A percentile compares a stretch with the other conserved stretches of the same genome.
These are phyloP conservation scores for Chrysolophus pictus DNA, from an alignment of 2,797 vertebrate species.

Conservation along the genomic window DNA sequence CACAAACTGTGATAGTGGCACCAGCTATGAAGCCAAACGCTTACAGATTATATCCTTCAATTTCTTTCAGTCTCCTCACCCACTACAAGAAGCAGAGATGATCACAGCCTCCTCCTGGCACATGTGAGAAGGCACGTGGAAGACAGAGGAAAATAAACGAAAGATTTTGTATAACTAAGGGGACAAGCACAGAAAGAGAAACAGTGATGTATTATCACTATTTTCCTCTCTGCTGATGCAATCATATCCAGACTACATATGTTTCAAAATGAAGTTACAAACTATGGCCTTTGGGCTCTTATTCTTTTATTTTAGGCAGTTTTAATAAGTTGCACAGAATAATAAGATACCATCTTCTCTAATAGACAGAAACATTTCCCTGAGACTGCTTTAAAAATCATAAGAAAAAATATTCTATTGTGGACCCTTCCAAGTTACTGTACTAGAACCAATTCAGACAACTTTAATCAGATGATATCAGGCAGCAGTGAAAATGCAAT, in stretches of 20 bases:
- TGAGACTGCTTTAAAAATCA: constrained; percentile 61
- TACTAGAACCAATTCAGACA: constrained; percentile 77
- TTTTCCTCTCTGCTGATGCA: not conserved
- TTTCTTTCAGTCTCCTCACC: no score
- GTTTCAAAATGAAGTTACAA: constrained; percentile 42
- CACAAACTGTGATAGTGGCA: no score
- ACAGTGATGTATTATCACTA: not conserved
- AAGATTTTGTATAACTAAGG: not conserved
- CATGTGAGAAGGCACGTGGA: no score
- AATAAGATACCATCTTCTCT: constrained; percentile 24
- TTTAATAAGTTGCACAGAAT: constrained; percentile 43
- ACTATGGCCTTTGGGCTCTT: not conserved
- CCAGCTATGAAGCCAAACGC: no score
- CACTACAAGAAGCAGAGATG: no score
- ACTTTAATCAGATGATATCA: constrained; percentile 76
- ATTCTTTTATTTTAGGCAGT: constrained; percentile 24
- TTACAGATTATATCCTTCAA: no score
- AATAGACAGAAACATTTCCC: constrained; percentile 34
- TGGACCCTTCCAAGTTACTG: constrained; percentile 68
- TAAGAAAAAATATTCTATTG: constrained; percentile 63
- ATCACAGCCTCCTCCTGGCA: no score
- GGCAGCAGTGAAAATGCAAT: constrained; percentile 77
- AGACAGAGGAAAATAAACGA: no score
- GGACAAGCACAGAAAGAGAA: not conserved
- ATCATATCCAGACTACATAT: not conserved